phyloP scores from a whole-genome alignment of 37 sponge, comb jelly and placozoan genomes.

The Beroe ovata region DNA sequence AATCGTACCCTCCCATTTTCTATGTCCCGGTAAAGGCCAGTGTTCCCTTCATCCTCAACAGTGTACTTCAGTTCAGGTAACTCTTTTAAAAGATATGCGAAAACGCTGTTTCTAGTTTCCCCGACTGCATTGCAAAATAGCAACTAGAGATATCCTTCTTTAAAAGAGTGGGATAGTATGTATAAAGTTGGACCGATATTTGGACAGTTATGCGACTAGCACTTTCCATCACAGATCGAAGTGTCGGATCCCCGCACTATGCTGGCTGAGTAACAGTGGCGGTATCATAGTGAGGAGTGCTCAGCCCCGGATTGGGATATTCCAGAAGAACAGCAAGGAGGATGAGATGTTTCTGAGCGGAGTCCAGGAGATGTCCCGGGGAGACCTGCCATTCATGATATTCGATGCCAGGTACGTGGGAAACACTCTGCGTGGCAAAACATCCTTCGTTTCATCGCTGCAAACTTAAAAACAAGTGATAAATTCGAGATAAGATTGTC shows the following conservation, averaged over 20 bases:
- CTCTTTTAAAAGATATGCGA: too few relatives aligned
- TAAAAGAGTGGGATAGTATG: not conserved
- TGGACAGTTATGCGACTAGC: not conserved
- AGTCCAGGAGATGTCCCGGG: conserved; percentile 4
- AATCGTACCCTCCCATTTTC: conserved; percentile 57
- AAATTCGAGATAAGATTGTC: too few relatives aligned
- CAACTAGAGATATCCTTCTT: not conserved
- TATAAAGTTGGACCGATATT: not conserved
- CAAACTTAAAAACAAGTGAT: not conserved
- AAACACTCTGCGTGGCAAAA: too few relatives aligned
- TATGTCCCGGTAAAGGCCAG: conserved; percentile 12
- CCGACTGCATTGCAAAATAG: too few relatives aligned
- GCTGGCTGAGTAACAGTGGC: conserved; percentile 79
- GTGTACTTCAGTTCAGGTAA: conserved; percentile 26
- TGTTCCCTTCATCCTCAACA: not conserved
- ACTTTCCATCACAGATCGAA: conserved; percentile 44
- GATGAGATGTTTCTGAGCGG: not conserved
- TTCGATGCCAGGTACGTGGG: conserved; percentile 68
- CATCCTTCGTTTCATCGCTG: not conserved
- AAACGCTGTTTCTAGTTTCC: too few relatives aligned
- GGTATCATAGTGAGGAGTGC: conserved; percentile 82
- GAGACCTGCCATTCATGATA: conserved; percentile 25
- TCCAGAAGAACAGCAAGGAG: conserved; percentile 70
- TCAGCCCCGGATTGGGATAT: conserved; percentile 87
- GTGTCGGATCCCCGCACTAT: conserved; percentile 82